Evolutionary conservation across 1,140 invertebrate species (phyloP).

Genomic region (Halotydeus destructor): DNA sequence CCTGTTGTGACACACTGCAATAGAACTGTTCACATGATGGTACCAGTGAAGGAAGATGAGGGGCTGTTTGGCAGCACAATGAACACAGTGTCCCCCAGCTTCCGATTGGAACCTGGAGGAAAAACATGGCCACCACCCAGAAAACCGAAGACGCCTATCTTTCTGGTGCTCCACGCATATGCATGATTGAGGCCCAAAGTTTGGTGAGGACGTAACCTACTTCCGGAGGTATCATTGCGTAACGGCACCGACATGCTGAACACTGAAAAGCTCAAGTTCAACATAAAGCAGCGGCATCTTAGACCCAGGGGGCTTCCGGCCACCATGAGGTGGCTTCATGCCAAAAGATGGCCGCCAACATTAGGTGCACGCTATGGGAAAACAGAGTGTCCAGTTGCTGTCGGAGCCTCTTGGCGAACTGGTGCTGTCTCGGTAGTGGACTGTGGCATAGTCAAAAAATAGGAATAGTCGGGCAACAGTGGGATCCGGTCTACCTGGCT

Average conservation of each 20-base stretch:
- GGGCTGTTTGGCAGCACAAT: conserved; percentile 81
- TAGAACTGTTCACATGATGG: conserved; percentile 43
- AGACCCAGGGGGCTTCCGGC: too few species aligned
- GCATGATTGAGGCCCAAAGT: too few species aligned
- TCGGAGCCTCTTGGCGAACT: conserved; percentile 10
- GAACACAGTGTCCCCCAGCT: conserved; percentile 89
- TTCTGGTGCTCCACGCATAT: conserved; percentile 76
- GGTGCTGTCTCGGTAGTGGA: background rate
- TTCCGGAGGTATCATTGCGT: conserved; percentile 64
- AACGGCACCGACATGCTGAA: background rate
- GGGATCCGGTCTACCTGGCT: too few species aligned
- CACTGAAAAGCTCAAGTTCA: too few species aligned
- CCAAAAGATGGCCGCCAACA: too few species aligned
- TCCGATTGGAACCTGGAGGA: background rate
- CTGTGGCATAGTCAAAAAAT: conserved; percentile 25
- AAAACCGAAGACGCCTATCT: conserved; percentile 25
- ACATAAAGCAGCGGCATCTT: background rate
- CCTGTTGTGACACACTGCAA: conserved; percentile 95
- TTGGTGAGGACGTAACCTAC: conserved; percentile 57
- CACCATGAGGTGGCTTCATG: too few species aligned
- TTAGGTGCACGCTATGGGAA: conserved; percentile 5
- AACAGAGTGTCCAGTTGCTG: conserved; percentile 8
- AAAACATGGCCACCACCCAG: conserved; percentile 2
- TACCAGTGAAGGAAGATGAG: conserved; percentile 92
- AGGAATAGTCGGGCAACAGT: conserved; percentile 9